Evolutionary conservation across 2,113 vertebrate species (phyloP).

Genomic region (Diglossa brunneiventris): DNA sequence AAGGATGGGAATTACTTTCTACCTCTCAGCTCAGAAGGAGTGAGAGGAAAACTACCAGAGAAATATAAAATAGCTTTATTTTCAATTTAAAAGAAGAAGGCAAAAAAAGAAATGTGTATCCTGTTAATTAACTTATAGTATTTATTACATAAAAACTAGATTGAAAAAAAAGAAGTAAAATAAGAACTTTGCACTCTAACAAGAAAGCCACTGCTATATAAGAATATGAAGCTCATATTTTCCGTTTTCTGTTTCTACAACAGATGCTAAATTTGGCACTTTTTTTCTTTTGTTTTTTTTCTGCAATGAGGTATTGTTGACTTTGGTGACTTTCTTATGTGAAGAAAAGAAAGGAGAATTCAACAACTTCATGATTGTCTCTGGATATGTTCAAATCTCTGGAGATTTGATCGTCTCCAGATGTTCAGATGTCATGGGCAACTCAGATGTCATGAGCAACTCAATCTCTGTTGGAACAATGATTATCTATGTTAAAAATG

Average conservation of each 20-base stretch:
- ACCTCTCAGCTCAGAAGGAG: not conserved
- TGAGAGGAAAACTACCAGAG: not conserved
- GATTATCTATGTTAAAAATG: not conserved
- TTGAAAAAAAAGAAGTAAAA: not conserved
- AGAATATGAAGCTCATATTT: not conserved
- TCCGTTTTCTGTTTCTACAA: not conserved
- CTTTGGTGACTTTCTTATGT: not conserved
- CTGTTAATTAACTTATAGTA: not conserved
- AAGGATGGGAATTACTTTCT: not conserved
- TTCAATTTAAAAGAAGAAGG: not conserved
- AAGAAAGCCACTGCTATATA: not conserved
- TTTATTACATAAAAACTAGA: not conserved
- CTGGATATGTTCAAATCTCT: not conserved
- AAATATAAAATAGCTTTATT: not conserved
- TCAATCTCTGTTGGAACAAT: not conserved
- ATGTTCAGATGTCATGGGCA: not conserved
- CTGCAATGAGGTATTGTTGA: not conserved
- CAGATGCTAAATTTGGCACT: not conserved
- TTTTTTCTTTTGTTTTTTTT: not conserved
- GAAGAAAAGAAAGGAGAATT: not conserved
- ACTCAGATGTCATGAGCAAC: not conserved
- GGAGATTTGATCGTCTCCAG: too few species aligned
- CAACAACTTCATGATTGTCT: not conserved
- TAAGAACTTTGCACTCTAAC: not conserved
- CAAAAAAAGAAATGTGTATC: not conserved